These are phyloP conservation scores for Adrianichthys oophorus DNA, from an alignment of 2,797 vertebrate species.

Conservation along the genomic window DNA sequence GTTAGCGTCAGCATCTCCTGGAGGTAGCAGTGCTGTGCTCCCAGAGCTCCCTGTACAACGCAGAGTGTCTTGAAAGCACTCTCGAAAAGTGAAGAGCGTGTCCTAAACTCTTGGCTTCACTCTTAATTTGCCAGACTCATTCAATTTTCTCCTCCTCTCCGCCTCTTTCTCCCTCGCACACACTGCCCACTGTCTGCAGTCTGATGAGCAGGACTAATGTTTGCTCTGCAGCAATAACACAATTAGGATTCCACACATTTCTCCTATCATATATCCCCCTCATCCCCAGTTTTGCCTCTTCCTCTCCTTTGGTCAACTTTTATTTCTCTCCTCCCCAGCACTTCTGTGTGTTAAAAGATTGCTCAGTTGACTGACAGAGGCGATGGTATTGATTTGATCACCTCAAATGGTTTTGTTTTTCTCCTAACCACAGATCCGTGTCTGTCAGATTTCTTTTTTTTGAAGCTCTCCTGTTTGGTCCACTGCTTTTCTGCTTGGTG, in stretches of 20 bases:
- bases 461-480: constrained; percentile 15
- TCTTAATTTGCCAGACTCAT: constrained; percentile 50
- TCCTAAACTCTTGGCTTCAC: constrained; percentile 35
- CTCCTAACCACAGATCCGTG: constrained; percentile 4
- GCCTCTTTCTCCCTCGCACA: constrained; percentile 10
- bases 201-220: constrained; percentile 73
- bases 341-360: constrained; percentile 19
- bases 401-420: constrained; percentile 22
- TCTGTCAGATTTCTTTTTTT: constrained; percentile 1
- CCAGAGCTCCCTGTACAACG: constrained; percentile 26
- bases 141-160: constrained; percentile 42
- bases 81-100: constrained; percentile 20
- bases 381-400: constrained; percentile 52
- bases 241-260: constrained; percentile 75
- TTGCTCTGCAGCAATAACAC: constrained; percentile 76
- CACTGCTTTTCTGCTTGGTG: constrained; percentile 41
- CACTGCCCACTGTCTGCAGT: constrained; percentile 57
- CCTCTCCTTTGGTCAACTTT: constrained; percentile 1
- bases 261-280: constrained; percentile 40
- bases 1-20: constrained; percentile 57
- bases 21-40: constrained; percentile 35
- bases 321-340: constrained; percentile 1
- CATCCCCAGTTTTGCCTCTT: constrained; percentile 4
- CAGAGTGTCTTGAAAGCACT: constrained; percentile 40
- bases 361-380: constrained; percentile 23